phyloP scores from a whole-genome alignment of 2,888 invertebrate species.

The Zonitis immaculata region DNA sequence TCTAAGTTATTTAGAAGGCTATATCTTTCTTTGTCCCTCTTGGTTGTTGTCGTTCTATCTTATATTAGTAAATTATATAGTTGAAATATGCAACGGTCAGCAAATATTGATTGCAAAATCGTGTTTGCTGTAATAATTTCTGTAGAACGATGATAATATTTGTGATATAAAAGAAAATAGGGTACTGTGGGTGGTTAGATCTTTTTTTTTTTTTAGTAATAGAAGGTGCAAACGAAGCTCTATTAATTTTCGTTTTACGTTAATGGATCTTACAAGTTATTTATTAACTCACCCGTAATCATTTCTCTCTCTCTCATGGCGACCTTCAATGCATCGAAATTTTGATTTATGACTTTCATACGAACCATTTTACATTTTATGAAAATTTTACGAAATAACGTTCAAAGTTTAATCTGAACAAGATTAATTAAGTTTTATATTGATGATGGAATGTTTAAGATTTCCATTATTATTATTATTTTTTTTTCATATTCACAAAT shows the following conservation, averaged over 20 bases:
- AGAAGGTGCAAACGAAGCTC: constrained; percentile 27
- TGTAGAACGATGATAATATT: constrained; percentile 11
- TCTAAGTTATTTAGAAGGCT: not conserved
- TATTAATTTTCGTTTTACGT: constrained; percentile 44
- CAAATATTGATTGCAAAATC: constrained; percentile 31
- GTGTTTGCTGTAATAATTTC: constrained; percentile 27
- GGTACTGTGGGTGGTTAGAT: not conserved
- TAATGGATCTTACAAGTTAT: constrained; percentile 44
- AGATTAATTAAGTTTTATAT: constrained; percentile 1
- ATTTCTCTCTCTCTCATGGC: constrained; percentile 25
- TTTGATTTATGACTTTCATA: constrained; percentile 28
- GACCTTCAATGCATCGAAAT: constrained; percentile 25
- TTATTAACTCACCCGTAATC: constrained; percentile 38
- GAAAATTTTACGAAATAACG: not conserved
- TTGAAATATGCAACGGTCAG: constrained; percentile 23
- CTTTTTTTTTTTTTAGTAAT: not conserved
- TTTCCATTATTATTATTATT: too few species aligned
- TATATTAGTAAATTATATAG: constrained; percentile 1
- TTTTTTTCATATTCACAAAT: too few species aligned
- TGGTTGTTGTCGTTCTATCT: not conserved
- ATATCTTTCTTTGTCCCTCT: not conserved
- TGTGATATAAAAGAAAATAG: not conserved
- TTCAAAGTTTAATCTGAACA: not conserved
- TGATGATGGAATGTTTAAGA: not conserved
- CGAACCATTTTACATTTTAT: not conserved